Conservation (phyloP, 1,140 invertebrate genomes). For the Euwallacea fornicatus region DNA sequence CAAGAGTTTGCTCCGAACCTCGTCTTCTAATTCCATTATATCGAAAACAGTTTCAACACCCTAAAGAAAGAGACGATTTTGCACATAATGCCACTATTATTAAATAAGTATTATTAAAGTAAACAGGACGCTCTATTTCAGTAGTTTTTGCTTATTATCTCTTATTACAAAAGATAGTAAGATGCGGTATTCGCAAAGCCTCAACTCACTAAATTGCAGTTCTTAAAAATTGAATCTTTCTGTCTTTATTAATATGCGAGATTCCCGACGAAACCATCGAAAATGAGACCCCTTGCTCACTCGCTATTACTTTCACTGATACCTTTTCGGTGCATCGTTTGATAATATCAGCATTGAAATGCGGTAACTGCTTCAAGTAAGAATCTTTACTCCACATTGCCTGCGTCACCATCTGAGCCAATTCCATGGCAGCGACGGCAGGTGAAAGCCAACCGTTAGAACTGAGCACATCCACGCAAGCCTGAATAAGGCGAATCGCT, state of each 20-base stretch:
- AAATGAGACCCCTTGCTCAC: too few relatives aligned
- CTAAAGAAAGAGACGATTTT: conserved; percentile 51
- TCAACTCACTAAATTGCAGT: too few relatives aligned
- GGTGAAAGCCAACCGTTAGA: conserved; percentile 98
- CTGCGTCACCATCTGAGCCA: conserved; percentile 99
- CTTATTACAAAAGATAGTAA: too few relatives aligned
- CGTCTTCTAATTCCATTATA: conserved; percentile 97
- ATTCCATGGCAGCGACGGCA: conserved; percentile 98
- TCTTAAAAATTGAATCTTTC: too few relatives aligned
- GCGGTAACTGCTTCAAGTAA: conserved; percentile 95
- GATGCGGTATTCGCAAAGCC: too few relatives aligned
- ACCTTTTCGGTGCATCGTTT: conserved; percentile 89
- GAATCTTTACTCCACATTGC: conserved; percentile 99
- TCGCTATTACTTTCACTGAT: background rate
- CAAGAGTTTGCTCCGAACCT: conserved; percentile 83
- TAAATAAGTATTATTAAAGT: background rate
- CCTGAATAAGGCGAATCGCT: conserved; percentile 90
- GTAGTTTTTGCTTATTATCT: too few relatives aligned
- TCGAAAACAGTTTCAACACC: conserved; percentile 96
- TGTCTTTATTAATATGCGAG: too few relatives aligned
- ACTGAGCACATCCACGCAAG: conserved; percentile 97
- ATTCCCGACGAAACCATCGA: too few relatives aligned
- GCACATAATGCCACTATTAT: background rate
- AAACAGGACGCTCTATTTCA: background rate
- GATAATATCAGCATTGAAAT: conserved; percentile 89